These are phyloP conservation scores for Lepus townsendii DNA, from an alignment of 2,797 vertebrate genomes.

Conservation along the genomic window DNA sequence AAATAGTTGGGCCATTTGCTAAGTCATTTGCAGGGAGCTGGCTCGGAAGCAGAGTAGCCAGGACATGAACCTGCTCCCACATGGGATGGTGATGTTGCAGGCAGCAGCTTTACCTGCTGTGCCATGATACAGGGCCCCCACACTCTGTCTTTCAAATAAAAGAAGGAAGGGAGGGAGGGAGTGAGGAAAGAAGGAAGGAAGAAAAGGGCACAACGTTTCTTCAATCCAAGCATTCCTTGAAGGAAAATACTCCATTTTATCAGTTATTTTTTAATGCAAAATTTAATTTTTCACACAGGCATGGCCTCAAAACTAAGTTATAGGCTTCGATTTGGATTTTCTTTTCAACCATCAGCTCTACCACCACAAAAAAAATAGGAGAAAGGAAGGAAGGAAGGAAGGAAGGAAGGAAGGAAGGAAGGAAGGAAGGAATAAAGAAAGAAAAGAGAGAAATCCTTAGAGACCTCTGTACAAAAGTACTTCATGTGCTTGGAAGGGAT, in stretches of 20 bases:
- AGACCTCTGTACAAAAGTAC: neutral
- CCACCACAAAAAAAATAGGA: neutral
- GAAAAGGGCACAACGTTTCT: neutral
- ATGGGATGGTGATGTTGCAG: too few relatives aligned
- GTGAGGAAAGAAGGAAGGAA: too few relatives aligned
- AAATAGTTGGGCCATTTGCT: too few relatives aligned
- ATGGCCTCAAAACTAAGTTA: constrained; percentile 59
- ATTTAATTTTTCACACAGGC: neutral
- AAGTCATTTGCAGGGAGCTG: too few relatives aligned
- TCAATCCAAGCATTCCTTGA: constrained; percentile 38
- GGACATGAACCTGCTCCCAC: too few relatives aligned
- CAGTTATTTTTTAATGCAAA: neutral
- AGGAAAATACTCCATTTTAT: constrained; percentile 25
- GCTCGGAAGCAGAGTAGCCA: too few relatives aligned
- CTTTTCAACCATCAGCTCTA: neutral
- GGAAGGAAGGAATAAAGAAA: too few relatives aligned
- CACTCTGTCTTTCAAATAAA: neutral
- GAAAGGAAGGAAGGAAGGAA: too few relatives aligned
- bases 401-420: too few relatives aligned
- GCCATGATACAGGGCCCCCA: too few relatives aligned
- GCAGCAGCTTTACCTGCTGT: too few relatives aligned
- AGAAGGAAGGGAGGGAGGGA: neutral
- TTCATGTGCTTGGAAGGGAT: neutral
- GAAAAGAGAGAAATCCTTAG: neutral
- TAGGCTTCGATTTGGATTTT: neutral